phyloP scores from a whole-genome alignment of 2,113 vertebrate species.

The Hirundichthys speculiger region DNA sequence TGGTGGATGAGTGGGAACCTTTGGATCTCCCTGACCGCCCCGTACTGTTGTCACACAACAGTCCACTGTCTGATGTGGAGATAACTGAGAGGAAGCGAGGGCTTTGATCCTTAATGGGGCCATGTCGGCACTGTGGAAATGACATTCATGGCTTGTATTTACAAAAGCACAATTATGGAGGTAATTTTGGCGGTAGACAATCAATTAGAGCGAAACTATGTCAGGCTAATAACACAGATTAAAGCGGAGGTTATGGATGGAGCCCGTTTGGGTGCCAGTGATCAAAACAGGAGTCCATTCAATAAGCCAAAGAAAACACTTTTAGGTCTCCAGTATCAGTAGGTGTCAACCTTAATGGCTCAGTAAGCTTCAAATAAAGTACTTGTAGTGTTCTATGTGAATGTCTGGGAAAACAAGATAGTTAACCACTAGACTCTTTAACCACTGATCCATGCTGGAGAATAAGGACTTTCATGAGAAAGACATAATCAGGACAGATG shows the following conservation, averaged over 20 bases:
- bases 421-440: too few relatives aligned
- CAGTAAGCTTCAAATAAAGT: constrained; percentile 6
- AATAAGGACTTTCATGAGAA: too few relatives aligned
- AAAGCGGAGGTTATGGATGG: constrained; percentile 49
- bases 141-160: constrained; percentile 70
- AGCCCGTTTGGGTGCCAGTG: constrained; percentile 41
- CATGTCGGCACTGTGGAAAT: constrained; percentile 62
- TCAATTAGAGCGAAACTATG: constrained; percentile 74
- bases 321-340: constrained; percentile 19
- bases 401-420: neutral
- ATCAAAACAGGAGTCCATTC: constrained; percentile 19
- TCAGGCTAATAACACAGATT: constrained; percentile 56
- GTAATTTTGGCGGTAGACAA: constrained; percentile 69
- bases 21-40: constrained; percentile 25
- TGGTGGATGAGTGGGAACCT: constrained; percentile 34
- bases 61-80: constrained; percentile 65
- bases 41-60: constrained; percentile 61
- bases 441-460: too few relatives aligned
- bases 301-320: constrained; percentile 4
- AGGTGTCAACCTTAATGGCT: constrained; percentile 5
- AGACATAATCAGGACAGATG: too few relatives aligned
- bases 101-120: constrained; percentile 75
- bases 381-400: neutral
- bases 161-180: constrained; percentile 70
- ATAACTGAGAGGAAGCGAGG: constrained; percentile 66